These are phyloP conservation scores for Drosophila rufa DNA, from an alignment of 1,140 invertebrate genomes.

Conservation along the genomic window DNA sequence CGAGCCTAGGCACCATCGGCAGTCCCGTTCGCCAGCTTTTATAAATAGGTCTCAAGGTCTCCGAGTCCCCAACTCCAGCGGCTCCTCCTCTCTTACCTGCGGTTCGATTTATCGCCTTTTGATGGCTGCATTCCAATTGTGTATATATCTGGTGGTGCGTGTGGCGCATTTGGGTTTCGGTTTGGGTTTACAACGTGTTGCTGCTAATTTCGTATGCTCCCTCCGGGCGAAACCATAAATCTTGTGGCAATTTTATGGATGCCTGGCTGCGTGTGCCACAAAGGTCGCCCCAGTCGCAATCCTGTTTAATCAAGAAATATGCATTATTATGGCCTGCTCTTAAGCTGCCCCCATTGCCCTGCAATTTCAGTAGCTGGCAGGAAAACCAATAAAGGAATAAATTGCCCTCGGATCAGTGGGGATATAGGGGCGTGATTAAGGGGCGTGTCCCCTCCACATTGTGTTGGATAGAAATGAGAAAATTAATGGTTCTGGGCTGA, in stretches of 20 bases:
- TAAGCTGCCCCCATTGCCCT: slow-evolving; percentile 5
- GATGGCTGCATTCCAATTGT: slow-evolving; percentile 73
- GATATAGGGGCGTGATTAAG: background rate
- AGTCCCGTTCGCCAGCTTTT: slow-evolving; percentile 63
- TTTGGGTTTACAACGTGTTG: slow-evolving; percentile 44
- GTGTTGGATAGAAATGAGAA: background rate
- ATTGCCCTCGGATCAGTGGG: slow-evolving; percentile 1
- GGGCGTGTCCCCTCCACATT: background rate
- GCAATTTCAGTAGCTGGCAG: slow-evolving; percentile 27
- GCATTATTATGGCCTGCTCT: slow-evolving; percentile 27
- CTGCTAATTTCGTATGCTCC: slow-evolving; percentile 65
- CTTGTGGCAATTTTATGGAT: slow-evolving; percentile 65
- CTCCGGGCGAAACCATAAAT: slow-evolving; percentile 67
- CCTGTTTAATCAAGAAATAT: slow-evolving; percentile 46
- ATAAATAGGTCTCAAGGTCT: slow-evolving; percentile 80
- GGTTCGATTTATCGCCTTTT: slow-evolving; percentile 73
- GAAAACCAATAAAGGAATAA: slow-evolving; percentile 28
- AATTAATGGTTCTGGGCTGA: slow-evolving; percentile 36
- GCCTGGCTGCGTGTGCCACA: slow-evolving; percentile 51
- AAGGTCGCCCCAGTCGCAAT: slow-evolving; percentile 25
- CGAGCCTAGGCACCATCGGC: slow-evolving; percentile 49
- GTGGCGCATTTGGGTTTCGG: slow-evolving; percentile 32
- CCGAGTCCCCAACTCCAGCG: slow-evolving; percentile 15
- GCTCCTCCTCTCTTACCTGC: background rate
- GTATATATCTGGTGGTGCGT: slow-evolving; percentile 18